Conservation (phyloP, 2,113 vertebrate species). For the Silurus meridionalis region DNA sequence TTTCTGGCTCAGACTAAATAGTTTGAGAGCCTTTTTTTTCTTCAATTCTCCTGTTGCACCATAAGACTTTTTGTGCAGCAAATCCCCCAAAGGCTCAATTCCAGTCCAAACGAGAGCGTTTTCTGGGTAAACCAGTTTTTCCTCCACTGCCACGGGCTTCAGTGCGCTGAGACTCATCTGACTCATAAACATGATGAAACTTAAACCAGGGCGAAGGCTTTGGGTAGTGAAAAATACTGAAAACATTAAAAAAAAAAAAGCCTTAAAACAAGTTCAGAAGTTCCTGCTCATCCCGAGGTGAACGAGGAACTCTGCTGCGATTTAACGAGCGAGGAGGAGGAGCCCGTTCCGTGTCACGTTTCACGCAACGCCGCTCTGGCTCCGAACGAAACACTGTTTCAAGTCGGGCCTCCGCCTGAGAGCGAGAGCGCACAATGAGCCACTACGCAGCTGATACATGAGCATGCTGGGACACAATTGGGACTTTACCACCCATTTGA, state of each 20-base stretch:
- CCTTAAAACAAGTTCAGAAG: neutral
- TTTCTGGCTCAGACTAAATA: neutral
- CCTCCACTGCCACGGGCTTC: slow-evolving; percentile 13
- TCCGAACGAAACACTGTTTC: slow-evolving; percentile 8
- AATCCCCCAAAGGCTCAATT: slow-evolving; percentile 31
- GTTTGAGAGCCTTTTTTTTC: neutral
- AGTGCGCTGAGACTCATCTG: neutral
- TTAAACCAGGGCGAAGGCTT: slow-evolving; percentile 30
- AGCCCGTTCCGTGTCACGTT: slow-evolving; percentile 16
- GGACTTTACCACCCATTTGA: neutral
- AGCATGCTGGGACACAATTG: neutral
- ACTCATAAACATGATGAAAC: slow-evolving; percentile 24
- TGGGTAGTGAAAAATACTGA: neutral
- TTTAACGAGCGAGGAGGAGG: slow-evolving; percentile 4
- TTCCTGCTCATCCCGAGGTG: neutral
- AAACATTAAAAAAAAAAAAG: no score
- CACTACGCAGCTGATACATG: neutral
- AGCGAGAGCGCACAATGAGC: neutral
- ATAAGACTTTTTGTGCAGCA: slow-evolving; percentile 28
- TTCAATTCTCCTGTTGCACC: neutral
- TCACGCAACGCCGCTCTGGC: slow-evolving; percentile 28
- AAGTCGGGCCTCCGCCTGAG: slow-evolving; percentile 17
- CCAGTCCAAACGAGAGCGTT: slow-evolving; percentile 45
- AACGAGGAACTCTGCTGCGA: neutral
- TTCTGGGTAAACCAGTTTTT: slow-evolving; percentile 54